Evolutionary conservation across 2,113 vertebrate genomes (phyloP), one percentile per base, ranked within the genome.

Genomic region (Bucco capensis): DNA sequence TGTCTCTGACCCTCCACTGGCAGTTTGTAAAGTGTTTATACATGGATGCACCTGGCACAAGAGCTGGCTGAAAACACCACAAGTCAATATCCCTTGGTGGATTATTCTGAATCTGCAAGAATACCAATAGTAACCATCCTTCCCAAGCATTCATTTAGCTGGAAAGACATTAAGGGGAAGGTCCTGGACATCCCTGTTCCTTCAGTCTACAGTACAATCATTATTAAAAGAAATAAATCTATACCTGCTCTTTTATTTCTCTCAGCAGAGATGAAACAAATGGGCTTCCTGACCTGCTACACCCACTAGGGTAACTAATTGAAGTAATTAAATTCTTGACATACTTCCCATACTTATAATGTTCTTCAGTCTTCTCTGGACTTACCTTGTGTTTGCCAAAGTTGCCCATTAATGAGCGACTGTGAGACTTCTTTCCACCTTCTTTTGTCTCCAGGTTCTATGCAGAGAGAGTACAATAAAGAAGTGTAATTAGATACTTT

Each of bases 321-420:
- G 25, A 77, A 95, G 74, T 84, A 57, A 93, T 90, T 69, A 93
- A 82, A 62, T 66, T 82, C 92, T 50, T 93, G 38, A 93, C 69
- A 76, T 22, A 9, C 49, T 92, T 76, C 44, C 3, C 76, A 81
- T 50, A n/a, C n/a, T n/a, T n/a, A n/a, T n/a, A n/a, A n/a, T n/a
- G n/a, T n/a, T n/a, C n/a, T n/a, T n/a, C n/a, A n/a, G n/a, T n/a
- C n/a, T n/a, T 73, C 28, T 1, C 50, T 88, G 73, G 56, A 90
- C 98, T 96, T 97, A 99, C 99, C 98, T 99, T 99, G 90, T 99
- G 98, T 91, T 98, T 99, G 24, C 97, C 93, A 1, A 99, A 98
- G 71, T 97, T 98, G 49, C 98, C 98, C 96, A 99, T 98, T 92
- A 99, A 98, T 3, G 98, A 98, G 83, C 98, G 98, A 78, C 98